Evolutionary conservation across 2,113 vertebrate genomes (phyloP), one percentile per base, ranked within the genome.

Genomic region (Dascyllus trimaculatus): DNA sequence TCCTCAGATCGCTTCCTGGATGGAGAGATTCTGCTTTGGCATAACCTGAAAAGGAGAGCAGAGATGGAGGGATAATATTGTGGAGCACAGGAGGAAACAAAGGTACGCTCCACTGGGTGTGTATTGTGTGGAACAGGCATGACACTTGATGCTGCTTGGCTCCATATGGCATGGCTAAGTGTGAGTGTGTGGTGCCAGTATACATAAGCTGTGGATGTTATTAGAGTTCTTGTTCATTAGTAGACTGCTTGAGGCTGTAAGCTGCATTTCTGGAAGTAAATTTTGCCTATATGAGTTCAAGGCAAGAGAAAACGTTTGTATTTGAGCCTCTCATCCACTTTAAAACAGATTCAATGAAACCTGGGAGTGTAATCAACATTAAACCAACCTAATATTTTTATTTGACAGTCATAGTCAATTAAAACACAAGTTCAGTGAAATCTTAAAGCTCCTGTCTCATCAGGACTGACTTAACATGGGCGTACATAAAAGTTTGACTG

Each of bases 91-190:
- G 80, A 25, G 38, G 64, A 74, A 68, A 79, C 65, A 76, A 80
- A 85, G 85, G 85, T 90, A 84, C 22, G 29, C 75, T 59, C 14
- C 13, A 38, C 46, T 78, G 80, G 14, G 72, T 80, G 82, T 86
- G 87, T 70, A 24, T 83, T 74, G 68, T 76, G 77, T 76, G 69
- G 79, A 69, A 81, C 86, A 74, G 82, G 80, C 82, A 60, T 87
- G 93, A 94, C 88, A 95, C 92, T 85, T 93, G 93, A 95, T 93
- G 93, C 94, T 90, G 66, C 53, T 81, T 83, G 81, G 68, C 87
- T 76, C 88, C 92, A 94, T 93, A 94, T 94, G 93, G 92, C 81
- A 49, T 74, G 77, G 68, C 79, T 61, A 49, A 75, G 75, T 25
- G 11, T 56, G 75, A 26, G 69, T 67, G 25, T 57, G 38, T 70